Evolutionary conservation across 1,140 invertebrate genomes (phyloP).

Genomic region (Ooceraea biroi): DNA sequence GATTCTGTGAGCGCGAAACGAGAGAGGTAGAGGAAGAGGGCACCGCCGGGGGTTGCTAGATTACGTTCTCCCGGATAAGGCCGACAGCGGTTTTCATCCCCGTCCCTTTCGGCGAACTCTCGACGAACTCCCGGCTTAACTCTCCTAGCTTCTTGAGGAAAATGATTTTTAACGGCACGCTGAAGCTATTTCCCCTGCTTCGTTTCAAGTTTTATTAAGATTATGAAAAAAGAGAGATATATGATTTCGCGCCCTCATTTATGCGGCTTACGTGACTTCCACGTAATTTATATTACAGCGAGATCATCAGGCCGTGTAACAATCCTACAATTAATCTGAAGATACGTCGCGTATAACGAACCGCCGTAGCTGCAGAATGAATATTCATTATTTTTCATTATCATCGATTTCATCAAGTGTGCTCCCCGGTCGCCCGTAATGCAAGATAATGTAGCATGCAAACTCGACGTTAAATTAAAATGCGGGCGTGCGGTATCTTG

Average conservation of each 20-base stretch:
- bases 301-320: constrained; percentile 1
- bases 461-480: constrained; percentile 53
- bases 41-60: background rate
- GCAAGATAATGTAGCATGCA: constrained; percentile 39
- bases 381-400: constrained; percentile 61
- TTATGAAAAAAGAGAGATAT: background rate
- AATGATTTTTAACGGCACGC: background rate
- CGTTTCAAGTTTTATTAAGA: background rate
- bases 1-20: background rate
- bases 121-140: no score
- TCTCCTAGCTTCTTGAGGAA: background rate
- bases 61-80: constrained; percentile 48
- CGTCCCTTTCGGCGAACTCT: constrained; percentile 4
- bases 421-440: constrained; percentile 1
- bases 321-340: constrained; percentile 51
- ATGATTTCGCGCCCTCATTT: background rate
- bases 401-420: constrained; percentile 35
- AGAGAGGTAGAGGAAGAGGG: background rate
- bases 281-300: background rate
- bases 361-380: constrained; percentile 26
- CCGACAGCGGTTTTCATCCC: constrained; percentile 51
- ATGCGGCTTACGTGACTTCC: background rate
- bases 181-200: background rate
- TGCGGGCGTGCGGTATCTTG: background rate
- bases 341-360: constrained; percentile 26